Evolutionary conservation across 2,113 vertebrate species (phyloP).

Genomic region (Actenoides hombroni): DNA sequence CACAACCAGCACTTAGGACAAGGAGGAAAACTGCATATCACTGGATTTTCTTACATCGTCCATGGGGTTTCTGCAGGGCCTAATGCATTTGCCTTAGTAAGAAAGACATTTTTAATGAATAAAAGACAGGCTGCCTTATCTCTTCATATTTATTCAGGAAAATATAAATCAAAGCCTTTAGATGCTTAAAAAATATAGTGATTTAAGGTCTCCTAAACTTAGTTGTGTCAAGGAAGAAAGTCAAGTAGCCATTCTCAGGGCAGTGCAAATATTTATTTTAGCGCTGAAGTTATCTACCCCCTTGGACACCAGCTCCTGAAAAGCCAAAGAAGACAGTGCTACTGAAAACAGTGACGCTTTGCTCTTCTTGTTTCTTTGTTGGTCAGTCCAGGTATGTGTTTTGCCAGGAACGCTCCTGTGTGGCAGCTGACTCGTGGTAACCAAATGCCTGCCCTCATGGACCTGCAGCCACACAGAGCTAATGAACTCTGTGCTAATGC

Average conservation of each 20-base stretch:
- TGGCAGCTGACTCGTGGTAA: background rate
- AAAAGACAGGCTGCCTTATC: background rate
- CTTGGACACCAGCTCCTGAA: background rate
- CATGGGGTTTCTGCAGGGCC: background rate
- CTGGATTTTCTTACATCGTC: background rate
- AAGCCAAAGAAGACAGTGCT: background rate
- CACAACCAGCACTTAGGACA: background rate
- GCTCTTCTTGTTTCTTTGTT: background rate
- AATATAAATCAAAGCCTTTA: background rate
- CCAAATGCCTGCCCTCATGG: background rate
- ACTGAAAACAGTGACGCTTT: background rate
- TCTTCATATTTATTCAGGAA: conserved; percentile 36
- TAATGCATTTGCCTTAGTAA: background rate
- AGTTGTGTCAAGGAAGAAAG: background rate
- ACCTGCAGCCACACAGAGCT: rapidly evolving
- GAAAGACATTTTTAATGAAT: background rate
- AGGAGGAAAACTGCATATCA: background rate
- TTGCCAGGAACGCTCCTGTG: background rate
- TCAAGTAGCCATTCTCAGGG: background rate
- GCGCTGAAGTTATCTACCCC: background rate
- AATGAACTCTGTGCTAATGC: background rate
- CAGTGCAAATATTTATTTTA: background rate
- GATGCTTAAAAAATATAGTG: background rate
- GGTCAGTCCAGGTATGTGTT: background rate
- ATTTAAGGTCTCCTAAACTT: background rate